These are phyloP conservation scores for Elgaria multicarinata DNA, from an alignment of 2,113 vertebrate species.

Conservation along the genomic window DNA sequence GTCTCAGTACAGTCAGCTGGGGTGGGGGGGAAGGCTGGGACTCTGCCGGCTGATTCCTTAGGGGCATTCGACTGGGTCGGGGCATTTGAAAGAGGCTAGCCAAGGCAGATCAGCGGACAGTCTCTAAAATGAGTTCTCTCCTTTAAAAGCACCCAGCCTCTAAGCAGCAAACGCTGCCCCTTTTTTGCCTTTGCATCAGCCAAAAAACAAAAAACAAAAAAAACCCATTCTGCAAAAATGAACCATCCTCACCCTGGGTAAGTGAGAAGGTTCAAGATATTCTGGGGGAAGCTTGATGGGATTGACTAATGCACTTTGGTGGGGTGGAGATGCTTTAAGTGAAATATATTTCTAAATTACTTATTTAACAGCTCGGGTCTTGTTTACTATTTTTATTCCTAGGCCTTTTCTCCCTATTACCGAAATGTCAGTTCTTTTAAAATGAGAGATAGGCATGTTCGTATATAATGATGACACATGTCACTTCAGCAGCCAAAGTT, in stretches of 20 bases:
- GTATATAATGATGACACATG: neutral
- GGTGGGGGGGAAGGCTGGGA: neutral
- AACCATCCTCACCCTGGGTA: slow-evolving; percentile 84
- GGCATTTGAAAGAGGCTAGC: neutral
- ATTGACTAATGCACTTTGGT: neutral
- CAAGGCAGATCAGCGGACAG: neutral
- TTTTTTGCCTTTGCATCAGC: neutral
- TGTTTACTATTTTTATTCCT: neutral
- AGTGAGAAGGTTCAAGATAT: slow-evolving; percentile 58
- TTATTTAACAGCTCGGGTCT: neutral
- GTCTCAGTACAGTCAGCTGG: slow-evolving; percentile 65
- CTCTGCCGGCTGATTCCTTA: neutral
- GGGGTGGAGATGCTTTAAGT: neutral
- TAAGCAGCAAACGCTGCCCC: neutral
- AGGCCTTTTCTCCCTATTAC: neutral
- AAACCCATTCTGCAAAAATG: slow-evolving; percentile 77
- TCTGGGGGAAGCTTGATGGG: neutral
- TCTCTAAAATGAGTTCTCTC: neutral
- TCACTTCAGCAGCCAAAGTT: neutral
- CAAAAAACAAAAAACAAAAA: slow-evolving; percentile 9
- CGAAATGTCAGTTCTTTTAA: neutral
- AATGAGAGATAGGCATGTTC: neutral
- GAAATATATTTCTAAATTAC: neutral
- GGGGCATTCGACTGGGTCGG: neutral
- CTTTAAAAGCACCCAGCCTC: neutral